These are phyloP conservation scores for Equus przewalskii DNA, from an alignment of 2,113 vertebrate genomes.

Conservation along the genomic window DNA sequence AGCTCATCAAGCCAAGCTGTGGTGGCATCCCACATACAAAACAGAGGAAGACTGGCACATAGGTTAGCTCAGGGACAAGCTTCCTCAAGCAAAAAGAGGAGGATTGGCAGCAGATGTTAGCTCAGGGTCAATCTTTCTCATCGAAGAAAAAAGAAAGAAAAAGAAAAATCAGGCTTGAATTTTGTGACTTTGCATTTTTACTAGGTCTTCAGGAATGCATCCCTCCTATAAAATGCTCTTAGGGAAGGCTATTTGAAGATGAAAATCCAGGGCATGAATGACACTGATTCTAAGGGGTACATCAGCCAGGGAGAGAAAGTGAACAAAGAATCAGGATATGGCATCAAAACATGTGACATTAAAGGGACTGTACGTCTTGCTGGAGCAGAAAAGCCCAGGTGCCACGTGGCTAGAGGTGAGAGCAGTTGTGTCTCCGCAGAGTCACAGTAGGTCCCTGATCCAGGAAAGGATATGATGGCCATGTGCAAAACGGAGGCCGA, in stretches of 20 bases:
- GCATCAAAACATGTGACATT: background rate
- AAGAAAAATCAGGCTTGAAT: background rate
- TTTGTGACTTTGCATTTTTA: background rate
- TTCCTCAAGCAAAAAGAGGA: no score
- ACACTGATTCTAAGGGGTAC: background rate
- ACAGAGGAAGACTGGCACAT: no score
- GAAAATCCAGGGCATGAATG: background rate
- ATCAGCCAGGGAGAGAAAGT: background rate
- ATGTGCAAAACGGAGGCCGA: background rate
- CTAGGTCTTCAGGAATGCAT: background rate
- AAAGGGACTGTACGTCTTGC: background rate
- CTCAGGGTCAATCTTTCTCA: no score
- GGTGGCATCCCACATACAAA: no score
- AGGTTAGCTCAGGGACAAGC: no score
- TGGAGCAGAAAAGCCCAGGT: background rate
- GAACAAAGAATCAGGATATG: background rate
- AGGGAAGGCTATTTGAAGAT: background rate
- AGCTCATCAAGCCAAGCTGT: no score
- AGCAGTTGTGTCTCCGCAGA: background rate
- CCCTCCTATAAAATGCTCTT: background rate
- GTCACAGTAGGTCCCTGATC: background rate
- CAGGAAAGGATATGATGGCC: background rate
- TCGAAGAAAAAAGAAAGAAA: no score
- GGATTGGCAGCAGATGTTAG: no score
- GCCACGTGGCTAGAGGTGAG: background rate